These are phyloP conservation scores for Charina bottae DNA, from an alignment of 2,113 vertebrate genomes.

Conservation along the genomic window DNA sequence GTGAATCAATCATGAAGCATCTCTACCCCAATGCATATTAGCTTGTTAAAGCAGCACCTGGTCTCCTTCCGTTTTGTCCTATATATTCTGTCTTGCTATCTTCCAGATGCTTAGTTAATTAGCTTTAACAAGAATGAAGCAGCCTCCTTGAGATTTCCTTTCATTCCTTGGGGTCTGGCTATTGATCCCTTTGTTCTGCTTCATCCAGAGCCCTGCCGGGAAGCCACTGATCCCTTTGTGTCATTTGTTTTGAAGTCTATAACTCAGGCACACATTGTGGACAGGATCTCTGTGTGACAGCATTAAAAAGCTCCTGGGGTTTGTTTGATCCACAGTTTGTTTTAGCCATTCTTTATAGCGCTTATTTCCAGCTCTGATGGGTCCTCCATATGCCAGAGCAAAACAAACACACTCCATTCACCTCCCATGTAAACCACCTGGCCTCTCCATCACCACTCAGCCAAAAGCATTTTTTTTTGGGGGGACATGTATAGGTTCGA, in stretches of 20 bases:
- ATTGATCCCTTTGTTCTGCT: not conserved
- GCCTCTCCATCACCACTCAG: not conserved
- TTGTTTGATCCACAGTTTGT: not conserved
- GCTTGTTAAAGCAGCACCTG: not conserved
- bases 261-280: not conserved
- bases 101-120: not conserved
- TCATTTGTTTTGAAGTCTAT: not conserved
- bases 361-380: not conserved
- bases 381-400: not conserved
- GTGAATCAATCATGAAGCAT: not conserved
- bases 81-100: not conserved
- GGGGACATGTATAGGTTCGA: not conserved
- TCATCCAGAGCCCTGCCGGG: not conserved
- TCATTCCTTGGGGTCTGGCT: not conserved
- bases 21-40: not conserved
- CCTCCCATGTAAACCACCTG: not conserved
- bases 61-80: not conserved
- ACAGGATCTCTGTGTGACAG: not conserved
- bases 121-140: not conserved
- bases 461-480: not conserved
- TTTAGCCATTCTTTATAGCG: not conserved
- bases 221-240: not conserved
- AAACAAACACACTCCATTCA: not conserved
- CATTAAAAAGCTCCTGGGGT: not conserved
- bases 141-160: not conserved